Evolutionary conservation across 2,888 invertebrate genomes (phyloP).

Genomic region (Incurvaria masculella): DNA sequence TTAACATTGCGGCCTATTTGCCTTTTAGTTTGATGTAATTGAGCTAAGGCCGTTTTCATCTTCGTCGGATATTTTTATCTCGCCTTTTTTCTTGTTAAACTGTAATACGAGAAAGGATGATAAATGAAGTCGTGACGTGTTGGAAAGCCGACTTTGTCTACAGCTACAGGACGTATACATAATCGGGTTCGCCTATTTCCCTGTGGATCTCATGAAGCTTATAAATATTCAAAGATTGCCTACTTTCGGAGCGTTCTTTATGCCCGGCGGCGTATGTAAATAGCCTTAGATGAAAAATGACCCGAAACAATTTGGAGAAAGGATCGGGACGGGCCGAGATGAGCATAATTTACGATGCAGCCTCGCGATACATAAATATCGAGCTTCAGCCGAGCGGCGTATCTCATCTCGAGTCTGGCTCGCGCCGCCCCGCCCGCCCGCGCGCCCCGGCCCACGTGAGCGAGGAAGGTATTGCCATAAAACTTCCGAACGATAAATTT

Average conservation of each 20-base stretch:
- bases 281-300: not conserved
- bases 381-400: conserved; percentile 33
- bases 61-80: too few species aligned
- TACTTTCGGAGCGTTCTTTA: not conserved
- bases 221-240: not conserved
- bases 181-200: too few species aligned
- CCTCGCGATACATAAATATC: conserved; percentile 35
- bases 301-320: not conserved
- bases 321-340: not conserved
- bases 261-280: not conserved
- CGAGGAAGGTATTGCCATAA: conserved; percentile 32
- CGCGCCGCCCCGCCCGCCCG: conserved; percentile 14
- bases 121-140: too few species aligned
- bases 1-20: too few species aligned
- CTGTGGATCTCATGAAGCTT: too few species aligned
- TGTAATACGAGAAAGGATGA: too few species aligned
- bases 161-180: too few species aligned
- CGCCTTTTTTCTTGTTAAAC: too few species aligned
- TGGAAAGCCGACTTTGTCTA: too few species aligned
- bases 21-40: too few species aligned
- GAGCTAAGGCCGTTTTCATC: too few species aligned
- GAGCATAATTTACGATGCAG: conserved; percentile 21
- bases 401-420: conserved; percentile 28
- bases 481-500: conserved; percentile 41
- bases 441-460: conserved; percentile 26